Evolutionary conservation across 2,113 vertebrate genomes (phyloP).

Genomic region (Cinclus cinclus): DNA sequence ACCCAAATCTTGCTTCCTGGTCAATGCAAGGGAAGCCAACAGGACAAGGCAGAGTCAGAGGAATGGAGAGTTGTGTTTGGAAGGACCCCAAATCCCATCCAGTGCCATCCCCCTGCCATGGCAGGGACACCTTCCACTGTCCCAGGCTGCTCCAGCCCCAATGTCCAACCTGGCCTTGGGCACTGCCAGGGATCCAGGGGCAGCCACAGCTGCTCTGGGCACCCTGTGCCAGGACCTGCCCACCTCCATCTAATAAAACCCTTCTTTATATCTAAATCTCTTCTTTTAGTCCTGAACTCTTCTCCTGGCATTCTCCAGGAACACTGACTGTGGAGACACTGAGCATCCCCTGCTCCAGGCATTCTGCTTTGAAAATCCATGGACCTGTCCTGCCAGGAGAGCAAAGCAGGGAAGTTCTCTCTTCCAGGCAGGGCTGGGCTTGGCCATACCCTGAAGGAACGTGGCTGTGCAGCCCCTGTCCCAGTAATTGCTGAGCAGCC

Average conservation of each 20-base stretch:
- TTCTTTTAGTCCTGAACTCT: background rate
- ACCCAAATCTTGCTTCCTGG: background rate
- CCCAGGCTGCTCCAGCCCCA: too few species aligned
- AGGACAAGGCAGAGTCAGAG: background rate
- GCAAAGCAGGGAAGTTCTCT: background rate
- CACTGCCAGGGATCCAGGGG: too few species aligned
- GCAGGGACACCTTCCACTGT: too few species aligned
- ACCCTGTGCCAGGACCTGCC: too few species aligned
- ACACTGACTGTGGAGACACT: background rate
- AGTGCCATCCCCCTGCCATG: too few species aligned
- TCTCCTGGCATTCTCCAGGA: background rate
- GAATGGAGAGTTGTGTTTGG: background rate
- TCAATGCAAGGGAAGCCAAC: background rate
- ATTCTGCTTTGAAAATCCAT: background rate
- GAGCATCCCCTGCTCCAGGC: accelerated
- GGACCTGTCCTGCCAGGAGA: background rate
- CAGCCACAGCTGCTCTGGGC: too few species aligned
- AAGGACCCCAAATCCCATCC: background rate
- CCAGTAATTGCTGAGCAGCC: background rate
- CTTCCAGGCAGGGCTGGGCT: background rate
- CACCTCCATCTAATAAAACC: background rate
- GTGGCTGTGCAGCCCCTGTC: background rate
- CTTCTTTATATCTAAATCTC: background rate
- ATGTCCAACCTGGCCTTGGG: too few species aligned
- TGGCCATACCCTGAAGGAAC: accelerated